Evolutionary conservation across 2,888 invertebrate species (phyloP), one percentile per base, ranked within the genome.

Genomic region (Plagiodera versicolora): DNA sequence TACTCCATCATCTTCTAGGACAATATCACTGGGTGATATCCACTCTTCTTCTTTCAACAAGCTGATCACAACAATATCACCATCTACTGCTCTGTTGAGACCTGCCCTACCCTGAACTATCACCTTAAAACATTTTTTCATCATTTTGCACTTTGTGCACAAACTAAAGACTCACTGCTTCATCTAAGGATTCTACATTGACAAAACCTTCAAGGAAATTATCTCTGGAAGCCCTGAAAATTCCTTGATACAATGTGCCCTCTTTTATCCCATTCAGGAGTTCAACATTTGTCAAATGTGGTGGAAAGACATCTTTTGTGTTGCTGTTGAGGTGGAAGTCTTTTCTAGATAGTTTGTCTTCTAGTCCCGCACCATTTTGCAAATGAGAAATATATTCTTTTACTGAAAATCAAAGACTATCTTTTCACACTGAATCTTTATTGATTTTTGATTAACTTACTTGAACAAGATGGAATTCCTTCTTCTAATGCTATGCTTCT

Each of bases 161-260:
- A n/a, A n/a, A n/a, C n/a, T n/a, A 49, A 61, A 45, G 39, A 81
- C 85, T 84, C 82, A 94, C 93, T 75, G 88, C 85, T 80, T 91
- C 89, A 30, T 95, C 92, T 75, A 86, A 86, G 11, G 87, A 87
- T 73, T 91, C 92, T 1, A 94, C 88, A 77, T 86, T 89, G 8
- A 94, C 94, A 63, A 85, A 88, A 9, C 95, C 98, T 80, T 99
- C 98, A 11, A 97, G 82, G 76, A 92, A 98, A 80, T 98, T 99
- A 74, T 97, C 96, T 54, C 94, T 84, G 0, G 95, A 95, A 0
- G 95, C 92, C 74, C 87, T 84, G 75, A 92, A 94, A 0, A 89
- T 86, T 0, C 96, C 97, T 76, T 92, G 95, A 44, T 89, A 77
- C 4, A 92, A 81, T 67, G 84, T 86, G 0, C 92, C 93, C 63